Percentiles rank a stretch among this genome's conserved stretches.
Conservation (phyloP, 2,113 vertebrate genomes). For the Scolopax mira region DNA sequence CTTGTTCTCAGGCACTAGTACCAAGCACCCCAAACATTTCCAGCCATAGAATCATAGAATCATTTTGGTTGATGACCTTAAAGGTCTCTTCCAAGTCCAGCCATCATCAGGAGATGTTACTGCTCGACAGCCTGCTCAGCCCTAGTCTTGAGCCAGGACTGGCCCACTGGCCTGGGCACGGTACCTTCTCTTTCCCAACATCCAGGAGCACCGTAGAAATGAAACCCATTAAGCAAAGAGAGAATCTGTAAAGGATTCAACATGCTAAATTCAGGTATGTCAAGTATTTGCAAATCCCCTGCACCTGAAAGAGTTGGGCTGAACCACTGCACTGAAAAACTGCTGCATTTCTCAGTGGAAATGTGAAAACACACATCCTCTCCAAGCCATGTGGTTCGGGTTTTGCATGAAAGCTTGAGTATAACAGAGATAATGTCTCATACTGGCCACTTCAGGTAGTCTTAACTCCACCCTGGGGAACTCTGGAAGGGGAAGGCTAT, state of each 20-base stretch:
- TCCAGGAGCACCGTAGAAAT: neutral
- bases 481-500: neutral
- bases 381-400: neutral
- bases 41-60: neutral
- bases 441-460: neutral
- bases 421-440: neutral
- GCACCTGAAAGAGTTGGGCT: neutral
- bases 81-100: neutral
- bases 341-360: neutral
- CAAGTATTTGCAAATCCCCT: neutral
- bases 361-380: neutral
- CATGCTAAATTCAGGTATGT: neutral
- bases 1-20: neutral
- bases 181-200: neutral
- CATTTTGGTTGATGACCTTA: neutral
- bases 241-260: neutral
- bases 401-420: neutral
- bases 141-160: neutral
- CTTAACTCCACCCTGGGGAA: neutral
- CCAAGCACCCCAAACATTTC: neutral
- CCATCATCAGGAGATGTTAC: neutral
- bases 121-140: neutral
- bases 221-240: neutral
- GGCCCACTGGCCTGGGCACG: neutral
- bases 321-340: neutral